Conservation (phyloP, 2,113 vertebrate species). For the Phalacrocorax aristotelis region DNA sequence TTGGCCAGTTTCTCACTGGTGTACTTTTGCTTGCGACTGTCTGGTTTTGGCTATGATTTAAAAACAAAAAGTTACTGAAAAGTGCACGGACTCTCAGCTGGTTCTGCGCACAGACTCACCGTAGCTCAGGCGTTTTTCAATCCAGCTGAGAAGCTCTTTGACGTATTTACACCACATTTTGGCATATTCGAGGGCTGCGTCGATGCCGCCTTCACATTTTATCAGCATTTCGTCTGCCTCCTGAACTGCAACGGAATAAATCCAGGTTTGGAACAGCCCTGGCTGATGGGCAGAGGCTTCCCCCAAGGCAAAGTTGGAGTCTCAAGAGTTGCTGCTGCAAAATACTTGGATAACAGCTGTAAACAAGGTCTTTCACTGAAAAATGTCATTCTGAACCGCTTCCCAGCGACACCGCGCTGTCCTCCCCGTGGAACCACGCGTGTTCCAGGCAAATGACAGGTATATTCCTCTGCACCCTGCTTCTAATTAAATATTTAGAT, state of each 20-base stretch:
- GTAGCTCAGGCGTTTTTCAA: conserved; percentile 85
- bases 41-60: background rate
- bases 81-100: rapidly evolving
- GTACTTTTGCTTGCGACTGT: rapidly evolving
- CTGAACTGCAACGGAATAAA: conserved; percentile 74
- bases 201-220: conserved; percentile 84
- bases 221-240: conserved; percentile 85
- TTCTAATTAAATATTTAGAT: background rate
- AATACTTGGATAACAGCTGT: background rate
- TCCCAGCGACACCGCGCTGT: rapidly evolving
- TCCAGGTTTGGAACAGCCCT: background rate
- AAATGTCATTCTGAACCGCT: rapidly evolving
- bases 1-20: background rate
- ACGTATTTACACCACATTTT: conserved; percentile 92
- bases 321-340: background rate
- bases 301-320: background rate
- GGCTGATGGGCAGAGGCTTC: background rate
- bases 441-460: background rate
- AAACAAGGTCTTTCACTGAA: background rate
- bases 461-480: background rate
- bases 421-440: background rate
- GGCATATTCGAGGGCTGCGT: conserved; percentile 85
- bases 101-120: conserved; percentile 68
- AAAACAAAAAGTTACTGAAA: background rate
- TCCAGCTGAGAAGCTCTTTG: conserved; percentile 90